Evolutionary conservation across 2,888 invertebrate genomes (phyloP), one percentile per base, ranked within the genome.

Genomic region (Digitonthophagus gazella): DNA sequence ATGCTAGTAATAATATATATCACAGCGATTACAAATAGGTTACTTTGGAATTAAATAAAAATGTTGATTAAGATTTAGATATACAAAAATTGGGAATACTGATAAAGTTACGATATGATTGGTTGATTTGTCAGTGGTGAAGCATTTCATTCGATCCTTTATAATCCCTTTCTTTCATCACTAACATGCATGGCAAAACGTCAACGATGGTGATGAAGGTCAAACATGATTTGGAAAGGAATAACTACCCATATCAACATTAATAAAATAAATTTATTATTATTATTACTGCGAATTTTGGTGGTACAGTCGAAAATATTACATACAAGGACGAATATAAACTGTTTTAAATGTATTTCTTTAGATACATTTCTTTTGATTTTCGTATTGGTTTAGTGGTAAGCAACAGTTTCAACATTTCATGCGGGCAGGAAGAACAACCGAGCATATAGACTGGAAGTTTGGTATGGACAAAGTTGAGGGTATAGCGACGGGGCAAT

Each of bases 1-100:
- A 5, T 44, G 28, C 28, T 44, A 44, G 28, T 44, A 74, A 76
- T 78, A 67, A 70, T 68, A 67, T 69, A 71, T 79, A 79, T 79
- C 79, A 79, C 79, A 79, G 79, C 77, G 77, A 79, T 79, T 76
- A 78, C 77, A 77, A 77, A 76, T 76, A 77, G 75, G 72, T 74
- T 14, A 66, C 16, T 70, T 66, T 15, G 71, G 70, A 71, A 66
- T 69, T n/a, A 72, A 71, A 73, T 68, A 74, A 74, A 73, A 15
- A 8, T 58, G 15, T 61, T 20, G 2, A 20, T 18, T 70, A 70
- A 73, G 70, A 61, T 61, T 71, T 72, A 70, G 69, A 61, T 63
- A 15, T 67, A 69, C 20, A 58, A 61, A 58, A 55, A 63, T 55
- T 20, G 15, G 69, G 66, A 74, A 75, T 73, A 73, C 71, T 72